Evolutionary conservation across 2,113 vertebrate species (phyloP), one percentile per base, ranked within the genome.

Genomic region (Hydropotes inermis): DNA sequence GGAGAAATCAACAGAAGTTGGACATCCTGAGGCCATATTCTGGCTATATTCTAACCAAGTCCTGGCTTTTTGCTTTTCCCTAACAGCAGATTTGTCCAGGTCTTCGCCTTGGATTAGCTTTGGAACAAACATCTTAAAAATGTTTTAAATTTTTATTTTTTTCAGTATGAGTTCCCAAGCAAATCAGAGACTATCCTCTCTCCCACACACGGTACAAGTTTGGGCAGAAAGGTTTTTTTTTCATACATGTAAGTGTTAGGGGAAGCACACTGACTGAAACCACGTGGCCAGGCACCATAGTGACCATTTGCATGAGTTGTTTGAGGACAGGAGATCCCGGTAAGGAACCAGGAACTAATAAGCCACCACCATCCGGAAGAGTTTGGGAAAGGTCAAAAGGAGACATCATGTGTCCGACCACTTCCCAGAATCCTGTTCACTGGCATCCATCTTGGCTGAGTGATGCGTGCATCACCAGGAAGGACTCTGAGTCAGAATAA

Each of bases 41-140:
- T 85, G 45, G 36, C 28, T 84, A 39, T 52, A 50, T 81, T 81
- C 47, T 52, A 52, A 30, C 27, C 27, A 86, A 91, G 27, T 84
- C 76, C 45, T 52, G 33, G 17, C 45, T 15, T 81, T 39, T 76
- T 81, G 12, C 19, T 57, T 97, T 89, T 81, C 60, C 58, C 52
- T 52, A 52, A 25, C 1, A 89, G 57, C 39, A 89, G 92, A 60
- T 86, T 33, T 92, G 52, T 78, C 25, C 33, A 95, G 58, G 33
- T 82, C 50, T 97, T 96, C 61, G 54, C 12, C 45, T 89, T 43
- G 27, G 25, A 61, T 79, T 89, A 52, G 4, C 87, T 87, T 89
- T 87, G 39, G 39, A 87, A 57, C 28, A 93, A 94, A 96, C 57
- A 50, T 87, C 33, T 87, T 79, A 33, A 94, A 94, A 93, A 54